phyloP scores from a whole-genome alignment of 2,113 vertebrate genomes.

The Chaenogobius annularis region DNA sequence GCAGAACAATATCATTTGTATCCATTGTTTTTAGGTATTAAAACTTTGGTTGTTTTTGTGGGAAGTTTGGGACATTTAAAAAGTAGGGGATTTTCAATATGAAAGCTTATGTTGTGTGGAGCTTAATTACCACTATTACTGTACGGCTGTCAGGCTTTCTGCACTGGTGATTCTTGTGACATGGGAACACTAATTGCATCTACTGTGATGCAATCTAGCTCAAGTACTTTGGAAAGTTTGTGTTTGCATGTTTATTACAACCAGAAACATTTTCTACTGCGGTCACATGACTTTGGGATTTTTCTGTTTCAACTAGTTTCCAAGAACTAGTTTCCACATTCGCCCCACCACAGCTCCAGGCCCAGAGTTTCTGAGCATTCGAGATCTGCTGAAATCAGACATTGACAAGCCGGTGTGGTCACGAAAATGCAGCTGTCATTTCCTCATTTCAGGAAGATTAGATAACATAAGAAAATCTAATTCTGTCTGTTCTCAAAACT shows the following conservation, averaged over 20 bases:
- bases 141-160: slow-evolving; percentile 8
- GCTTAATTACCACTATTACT: slow-evolving; percentile 8
- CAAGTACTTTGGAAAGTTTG: neutral
- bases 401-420: too few relatives aligned
- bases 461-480: too few relatives aligned
- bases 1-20: neutral
- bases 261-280: neutral
- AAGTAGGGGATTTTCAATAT: neutral
- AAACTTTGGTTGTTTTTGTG: neutral
- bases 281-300: neutral
- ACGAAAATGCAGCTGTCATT: too few relatives aligned
- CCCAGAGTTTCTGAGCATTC: too few relatives aligned
- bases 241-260: neutral
- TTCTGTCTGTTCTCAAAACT: too few relatives aligned
- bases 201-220: slow-evolving; percentile 1
- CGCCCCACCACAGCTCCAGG: too few relatives aligned
- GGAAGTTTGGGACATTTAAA: neutral
- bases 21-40: slow-evolving; percentile 6
- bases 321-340: too few relatives aligned
- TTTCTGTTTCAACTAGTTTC: too few relatives aligned
- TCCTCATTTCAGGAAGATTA: too few relatives aligned
- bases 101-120: neutral
- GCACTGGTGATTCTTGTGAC: neutral
- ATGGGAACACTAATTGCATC: neutral
- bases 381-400: too few relatives aligned